A percentile compares a stretch with the other conserved stretches of the same genome.
phyloP scores from a whole-genome alignment of 2,113 vertebrate species.

The Piliocolobus tephrosceles region DNA sequence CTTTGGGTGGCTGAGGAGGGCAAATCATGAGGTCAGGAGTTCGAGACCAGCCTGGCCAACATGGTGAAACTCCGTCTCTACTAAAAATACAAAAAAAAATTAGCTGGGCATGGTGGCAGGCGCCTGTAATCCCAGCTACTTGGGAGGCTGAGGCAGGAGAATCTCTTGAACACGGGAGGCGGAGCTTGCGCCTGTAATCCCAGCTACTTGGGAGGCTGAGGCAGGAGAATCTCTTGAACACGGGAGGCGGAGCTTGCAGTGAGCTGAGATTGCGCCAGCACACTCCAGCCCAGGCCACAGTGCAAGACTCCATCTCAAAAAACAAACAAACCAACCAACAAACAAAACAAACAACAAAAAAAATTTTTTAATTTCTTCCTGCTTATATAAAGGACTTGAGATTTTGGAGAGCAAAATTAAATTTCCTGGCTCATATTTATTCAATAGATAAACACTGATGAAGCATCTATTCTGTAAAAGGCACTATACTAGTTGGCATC shows the following conservation, averaged over 20 bases:
- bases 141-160: not conserved
- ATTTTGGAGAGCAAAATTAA: slow-evolving; percentile 45
- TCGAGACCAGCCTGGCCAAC: not conserved
- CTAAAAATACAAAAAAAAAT: not conserved
- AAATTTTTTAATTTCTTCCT: not conserved
- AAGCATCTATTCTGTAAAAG: not conserved
- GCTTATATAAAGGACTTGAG: not conserved
- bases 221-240: not conserved
- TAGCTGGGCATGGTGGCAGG: not conserved
- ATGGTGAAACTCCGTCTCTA: not conserved
- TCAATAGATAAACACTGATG: not conserved
- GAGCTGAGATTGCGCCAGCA: not conserved
- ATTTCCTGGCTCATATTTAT: slow-evolving; percentile 13
- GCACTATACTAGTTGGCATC: not conserved
- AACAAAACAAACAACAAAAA: not conserved
- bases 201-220: not conserved
- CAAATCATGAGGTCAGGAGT: not conserved
- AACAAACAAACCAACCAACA: not conserved
- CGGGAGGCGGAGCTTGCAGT: not conserved
- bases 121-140: not conserved
- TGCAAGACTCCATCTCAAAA: not conserved
- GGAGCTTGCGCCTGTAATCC: not conserved
- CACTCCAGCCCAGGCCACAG: not conserved
- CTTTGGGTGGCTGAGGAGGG: too few species aligned
- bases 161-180: not conserved